A percentile compares a stretch with the other conserved stretches of the same genome.
Evolutionary conservation across 2,888 invertebrate species (phyloP).

Genomic region (Camptogramma bilineatum): DNA sequence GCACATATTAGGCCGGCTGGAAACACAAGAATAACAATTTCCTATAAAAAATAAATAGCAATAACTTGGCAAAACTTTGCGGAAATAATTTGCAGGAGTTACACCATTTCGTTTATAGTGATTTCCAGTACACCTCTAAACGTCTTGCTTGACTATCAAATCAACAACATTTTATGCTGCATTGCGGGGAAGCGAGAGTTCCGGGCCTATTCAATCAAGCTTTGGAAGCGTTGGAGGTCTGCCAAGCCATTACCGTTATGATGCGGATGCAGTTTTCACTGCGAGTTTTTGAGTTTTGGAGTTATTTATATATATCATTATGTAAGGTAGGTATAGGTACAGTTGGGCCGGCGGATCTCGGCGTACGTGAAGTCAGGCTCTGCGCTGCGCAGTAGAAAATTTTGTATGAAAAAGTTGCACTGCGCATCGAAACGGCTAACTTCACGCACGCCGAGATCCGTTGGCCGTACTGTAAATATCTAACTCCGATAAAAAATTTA

Average conservation of each 20-base stretch:
- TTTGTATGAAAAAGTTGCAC: too few relatives aligned
- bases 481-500: too few relatives aligned
- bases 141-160: background rate
- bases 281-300: background rate
- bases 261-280: constrained; percentile 14
- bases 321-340: too few relatives aligned
- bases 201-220: constrained; percentile 19
- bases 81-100: constrained; percentile 1
- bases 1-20: too few relatives aligned
- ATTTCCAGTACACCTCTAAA: background rate
- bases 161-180: constrained; percentile 17
- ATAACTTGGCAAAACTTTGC: background rate
- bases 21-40: background rate
- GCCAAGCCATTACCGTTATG: constrained; percentile 25
- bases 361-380: too few relatives aligned
- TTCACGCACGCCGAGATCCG: too few relatives aligned
- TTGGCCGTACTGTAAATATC: too few relatives aligned
- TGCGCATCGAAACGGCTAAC: too few relatives aligned
- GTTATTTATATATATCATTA: too few relatives aligned
- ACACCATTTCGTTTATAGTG: constrained; percentile 2
- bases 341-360: too few relatives aligned
- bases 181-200: constrained; percentile 20
- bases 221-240: constrained; percentile 21
- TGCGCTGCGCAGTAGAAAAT: too few relatives aligned
- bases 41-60: background rate